These are phyloP conservation scores for Hylaeus volcanicus DNA, from an alignment of 1,140 invertebrate species.

Conservation along the genomic window DNA sequence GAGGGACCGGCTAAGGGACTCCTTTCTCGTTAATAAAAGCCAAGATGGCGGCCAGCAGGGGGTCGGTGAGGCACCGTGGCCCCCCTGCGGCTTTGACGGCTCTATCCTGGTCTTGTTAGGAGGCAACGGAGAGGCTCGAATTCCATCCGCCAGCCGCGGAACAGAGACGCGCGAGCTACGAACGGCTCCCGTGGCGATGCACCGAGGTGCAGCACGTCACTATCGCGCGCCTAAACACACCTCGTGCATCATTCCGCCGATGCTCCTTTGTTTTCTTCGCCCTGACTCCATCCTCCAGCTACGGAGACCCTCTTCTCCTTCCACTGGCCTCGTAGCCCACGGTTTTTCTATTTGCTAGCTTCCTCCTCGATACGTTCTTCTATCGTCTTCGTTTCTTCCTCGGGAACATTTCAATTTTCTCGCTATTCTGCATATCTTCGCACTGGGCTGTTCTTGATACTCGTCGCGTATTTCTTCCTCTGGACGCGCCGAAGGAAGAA, in stretches of 20 bases:
- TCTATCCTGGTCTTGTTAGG: constrained; percentile 79
- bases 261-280: constrained; percentile 75
- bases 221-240: constrained; percentile 80
- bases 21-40: constrained; percentile 80
- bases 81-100: constrained; percentile 81
- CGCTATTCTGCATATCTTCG: not conserved
- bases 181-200: constrained; percentile 77
- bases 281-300: constrained; percentile 7
- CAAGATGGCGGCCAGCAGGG: constrained; percentile 79
- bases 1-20: constrained; percentile 43
- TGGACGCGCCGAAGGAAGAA: not conserved
- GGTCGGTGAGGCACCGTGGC: constrained; percentile 73
- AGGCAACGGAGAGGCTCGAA: constrained; percentile 49
- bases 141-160: constrained; percentile 19
- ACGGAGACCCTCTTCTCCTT: constrained; percentile 7
- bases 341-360: not conserved
- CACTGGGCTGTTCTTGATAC: too few relatives aligned
- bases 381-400: not conserved
- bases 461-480: not conserved
- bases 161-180: constrained; percentile 56
- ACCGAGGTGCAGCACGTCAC: constrained; percentile 73
- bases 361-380: not conserved
- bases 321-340: not conserved
- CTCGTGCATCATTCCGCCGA: constrained; percentile 77
- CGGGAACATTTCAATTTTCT: too few relatives aligned